Conservation (phyloP, 2,797 vertebrate genomes). For the Simalia tracyae region DNA sequence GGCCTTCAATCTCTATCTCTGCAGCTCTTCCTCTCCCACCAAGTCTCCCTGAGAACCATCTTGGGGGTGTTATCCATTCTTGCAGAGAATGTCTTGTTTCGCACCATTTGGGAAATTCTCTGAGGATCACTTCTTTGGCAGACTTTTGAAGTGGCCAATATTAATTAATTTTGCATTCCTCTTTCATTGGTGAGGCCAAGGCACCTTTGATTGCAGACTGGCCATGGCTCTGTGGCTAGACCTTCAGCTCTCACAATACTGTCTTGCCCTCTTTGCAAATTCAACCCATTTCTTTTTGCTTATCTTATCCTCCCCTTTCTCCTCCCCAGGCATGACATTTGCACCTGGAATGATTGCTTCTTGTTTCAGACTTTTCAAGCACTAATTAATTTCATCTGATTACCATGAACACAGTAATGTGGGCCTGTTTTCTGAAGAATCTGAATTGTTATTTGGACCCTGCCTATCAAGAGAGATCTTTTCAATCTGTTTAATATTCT, state of each 20-base stretch:
- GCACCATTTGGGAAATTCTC: background rate
- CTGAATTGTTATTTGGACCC: conserved; percentile 67
- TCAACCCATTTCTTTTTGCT: conserved; percentile 59
- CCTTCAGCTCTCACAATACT: conserved; percentile 59
- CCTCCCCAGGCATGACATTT: conserved; percentile 44
- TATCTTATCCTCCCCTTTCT: conserved; percentile 38
- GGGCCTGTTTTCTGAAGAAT: conserved; percentile 66
- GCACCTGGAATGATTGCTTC: conserved; percentile 53
- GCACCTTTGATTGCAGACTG: conserved; percentile 30
- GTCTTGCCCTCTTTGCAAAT: conserved; percentile 53
- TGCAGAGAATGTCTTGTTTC: conserved; percentile 40
- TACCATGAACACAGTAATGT: conserved; percentile 63
- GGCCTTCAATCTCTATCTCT: background rate
- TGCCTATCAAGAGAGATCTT: conserved; percentile 51
- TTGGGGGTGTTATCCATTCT: conserved; percentile 52
- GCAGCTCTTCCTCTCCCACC: background rate
- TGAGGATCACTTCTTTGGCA: conserved; percentile 7
- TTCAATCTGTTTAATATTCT: conserved; percentile 1
- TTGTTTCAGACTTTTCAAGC: conserved; percentile 67
- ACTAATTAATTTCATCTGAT: conserved; percentile 72
- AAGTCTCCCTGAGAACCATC: background rate
- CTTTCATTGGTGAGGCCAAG: conserved; percentile 46
- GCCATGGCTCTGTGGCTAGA: conserved; percentile 41
- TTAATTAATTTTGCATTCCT: conserved; percentile 49
- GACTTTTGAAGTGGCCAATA: background rate